Base-by-base conservation (phyloP, 2,797 vertebrate species). In the Synanceia verrucosa region DNA sequence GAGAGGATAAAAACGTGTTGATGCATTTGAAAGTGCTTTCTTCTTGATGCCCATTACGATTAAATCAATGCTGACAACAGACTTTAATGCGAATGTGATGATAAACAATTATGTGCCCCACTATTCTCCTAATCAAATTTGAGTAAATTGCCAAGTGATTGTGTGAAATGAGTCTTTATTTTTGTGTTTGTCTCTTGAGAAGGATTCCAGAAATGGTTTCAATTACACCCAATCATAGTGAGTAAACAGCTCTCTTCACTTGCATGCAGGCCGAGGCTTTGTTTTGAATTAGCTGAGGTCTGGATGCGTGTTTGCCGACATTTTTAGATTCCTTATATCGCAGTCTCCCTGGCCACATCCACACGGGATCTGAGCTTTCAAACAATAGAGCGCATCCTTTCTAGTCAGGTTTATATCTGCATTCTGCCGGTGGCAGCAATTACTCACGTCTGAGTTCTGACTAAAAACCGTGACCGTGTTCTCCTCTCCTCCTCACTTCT, bases 401-500 rank as follows among this genome's bases (percentile, higher is more conserved):
- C 62, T 66, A 70, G 51, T 70, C 69, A 69, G 61, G 73, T 82
- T 79, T 75, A 74, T 63, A 74, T 79, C 65, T 81, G 61, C 29
- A 73, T 73, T 79, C 76, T 60, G 85, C 89, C 80, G 12, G 29
- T 63, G 78, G 88, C 84, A 82, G 69, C 87, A 89, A 89, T 92
- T 91, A 91, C 64, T 62, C 72, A 74, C 5, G 59, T 87, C 90
- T 88, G 63, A 87, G 84, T 87, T 89, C 82, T 65, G 70, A 79
- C 78, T 85, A 80, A 89, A 87, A 83, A 65, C 75, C 81, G 67
- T 83, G 82, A 81, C 83, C 58, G 28, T 58, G 82, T 81, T 85
- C 63, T 75, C 46, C 55, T 82, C 65, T 76, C 48, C 79, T 69
- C 65, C 76, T 78, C 70, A 53, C 84, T 80, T 67, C 63, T 72